A percentile compares a stretch with the other conserved stretches of the same genome.
Evolutionary conservation across 2,888 invertebrate species (phyloP).

Genomic region (Nudaria mundana): DNA sequence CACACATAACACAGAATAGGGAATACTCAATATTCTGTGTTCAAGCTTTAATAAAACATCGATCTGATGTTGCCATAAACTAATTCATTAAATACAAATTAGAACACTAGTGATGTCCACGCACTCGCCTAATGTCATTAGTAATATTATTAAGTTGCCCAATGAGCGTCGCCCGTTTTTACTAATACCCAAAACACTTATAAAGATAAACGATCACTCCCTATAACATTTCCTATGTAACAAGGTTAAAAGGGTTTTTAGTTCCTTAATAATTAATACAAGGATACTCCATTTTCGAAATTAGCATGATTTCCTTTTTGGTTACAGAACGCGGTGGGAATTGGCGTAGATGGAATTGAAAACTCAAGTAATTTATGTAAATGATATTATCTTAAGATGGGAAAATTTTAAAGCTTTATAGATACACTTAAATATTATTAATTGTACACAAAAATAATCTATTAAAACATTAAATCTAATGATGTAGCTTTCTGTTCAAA

Average conservation of each 20-base stretch:
- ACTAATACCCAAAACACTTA: constrained; percentile 55
- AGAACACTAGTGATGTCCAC: constrained; percentile 12
- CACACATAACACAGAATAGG: no score
- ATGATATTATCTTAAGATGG: no score
- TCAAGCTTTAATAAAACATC: no score
- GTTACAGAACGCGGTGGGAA: constrained; percentile 21
- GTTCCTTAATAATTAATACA: constrained; percentile 68
- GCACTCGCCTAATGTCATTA: constrained; percentile 32
- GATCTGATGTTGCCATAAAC: constrained; percentile 7
- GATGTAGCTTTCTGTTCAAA: no score
- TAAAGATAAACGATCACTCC: constrained; percentile 66
- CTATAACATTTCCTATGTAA: constrained; percentile 48
- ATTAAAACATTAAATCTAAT: no score
- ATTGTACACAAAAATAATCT: no score
- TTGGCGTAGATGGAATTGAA: constrained; percentile 27
- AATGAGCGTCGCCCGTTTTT: constrained; percentile 45
- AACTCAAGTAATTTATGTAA: constrained; percentile 17
- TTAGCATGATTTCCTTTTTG: constrained; percentile 56
- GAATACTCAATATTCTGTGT: no score
- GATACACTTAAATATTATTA: no score
- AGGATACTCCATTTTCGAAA: constrained; percentile 52
- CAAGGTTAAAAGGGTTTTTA: constrained; percentile 66
- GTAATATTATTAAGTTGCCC: constrained; percentile 49
- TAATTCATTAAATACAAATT: constrained; percentile 8
- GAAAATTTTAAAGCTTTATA: no score